These are phyloP conservation scores for Fundulus diaphanus DNA, from an alignment of 2,797 vertebrate species.

Conservation along the genomic window DNA sequence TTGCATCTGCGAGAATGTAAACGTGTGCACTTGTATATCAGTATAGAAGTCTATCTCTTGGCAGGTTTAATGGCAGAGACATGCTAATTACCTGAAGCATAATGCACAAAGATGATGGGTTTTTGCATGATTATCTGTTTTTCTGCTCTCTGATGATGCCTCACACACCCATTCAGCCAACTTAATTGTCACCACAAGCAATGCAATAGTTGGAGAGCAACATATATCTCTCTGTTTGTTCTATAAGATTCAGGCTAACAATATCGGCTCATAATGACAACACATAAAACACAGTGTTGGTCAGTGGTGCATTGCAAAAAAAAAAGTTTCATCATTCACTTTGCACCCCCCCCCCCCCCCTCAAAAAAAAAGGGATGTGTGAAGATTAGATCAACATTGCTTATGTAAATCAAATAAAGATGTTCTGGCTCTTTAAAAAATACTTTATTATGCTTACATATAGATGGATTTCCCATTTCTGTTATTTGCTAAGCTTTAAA, in stretches of 20 bases:
- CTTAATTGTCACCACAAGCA: constrained; percentile 17
- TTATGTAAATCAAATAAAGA: not conserved
- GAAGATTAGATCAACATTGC: not conserved
- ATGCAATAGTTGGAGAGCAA: constrained; percentile 1
- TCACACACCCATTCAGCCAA: constrained; percentile 10
- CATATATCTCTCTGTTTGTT: not conserved
- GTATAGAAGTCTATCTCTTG: constrained; percentile 54
- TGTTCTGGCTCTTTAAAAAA: not conserved
- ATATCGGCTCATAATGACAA: not conserved
- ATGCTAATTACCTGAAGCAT: constrained; percentile 62
- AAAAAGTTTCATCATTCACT: not conserved
- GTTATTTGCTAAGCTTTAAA: not conserved
- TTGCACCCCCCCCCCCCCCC: too few relatives aligned
- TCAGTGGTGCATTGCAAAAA: constrained; percentile 1
- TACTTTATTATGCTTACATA: not conserved
- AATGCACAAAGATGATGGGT: constrained; percentile 25
- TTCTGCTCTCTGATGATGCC: constrained; percentile 26
- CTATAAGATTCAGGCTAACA: constrained; percentile 2
- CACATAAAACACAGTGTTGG: not conserved
- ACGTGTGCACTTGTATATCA: constrained; percentile 45
- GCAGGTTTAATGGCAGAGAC: constrained; percentile 56
- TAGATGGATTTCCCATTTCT: not conserved
- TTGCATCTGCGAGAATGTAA: constrained; percentile 22
- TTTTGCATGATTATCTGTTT: constrained; percentile 14
- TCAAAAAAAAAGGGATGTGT: too few relatives aligned